Evolutionary conservation across 1,140 invertebrate species (phyloP), one percentile per base, ranked within the genome.

Genomic region (Tenebrio molitor): DNA sequence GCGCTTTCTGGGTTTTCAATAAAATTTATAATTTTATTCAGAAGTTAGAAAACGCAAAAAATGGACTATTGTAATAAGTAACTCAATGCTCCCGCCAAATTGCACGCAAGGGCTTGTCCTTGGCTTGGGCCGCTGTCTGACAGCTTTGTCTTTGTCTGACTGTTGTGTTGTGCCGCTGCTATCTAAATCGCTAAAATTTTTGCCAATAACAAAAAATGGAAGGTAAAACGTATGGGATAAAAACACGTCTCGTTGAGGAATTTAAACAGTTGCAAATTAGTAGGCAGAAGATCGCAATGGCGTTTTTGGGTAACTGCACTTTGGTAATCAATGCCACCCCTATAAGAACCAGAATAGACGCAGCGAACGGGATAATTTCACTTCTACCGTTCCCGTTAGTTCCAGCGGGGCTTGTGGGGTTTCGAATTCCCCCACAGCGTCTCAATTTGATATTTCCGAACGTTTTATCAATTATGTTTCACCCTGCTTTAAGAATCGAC

Each of bases 41-140:
- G n/a, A n/a, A n/a, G n/a, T n/a, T n/a, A n/a, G n/a, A n/a, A n/a
- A n/a, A n/a, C n/a, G n/a, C n/a, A n/a, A n/a, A n/a, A n/a, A n/a
- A n/a, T n/a, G n/a, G n/a, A n/a, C 81, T 69, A 53, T 84, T 74
- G 5, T 77, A 33, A 33, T n/a, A n/a, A n/a, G n/a, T 33, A 65
- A 21, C 62, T 25, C 29, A 33, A 33, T 33, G 29, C 10, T 33
- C 29, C 29, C 29, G 29, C 29, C 10, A 33, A 33, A 33, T 4
- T 33, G 29, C 29, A 33, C 29, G 29, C 29, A 33, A 5, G 29
- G 4, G 29, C 29, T 33, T 33, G 29, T 33, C 4, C 29, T 33
- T 33, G 29, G 29, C 29, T 33, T 33, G 4, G 29, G 29, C 29
- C 29, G 29, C 29, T 33, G 4, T 4, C 29, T 33, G n/a, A n/a